phyloP scores from a whole-genome alignment of 2,113 vertebrate species.

The Epinephelus cyanopodus region DNA sequence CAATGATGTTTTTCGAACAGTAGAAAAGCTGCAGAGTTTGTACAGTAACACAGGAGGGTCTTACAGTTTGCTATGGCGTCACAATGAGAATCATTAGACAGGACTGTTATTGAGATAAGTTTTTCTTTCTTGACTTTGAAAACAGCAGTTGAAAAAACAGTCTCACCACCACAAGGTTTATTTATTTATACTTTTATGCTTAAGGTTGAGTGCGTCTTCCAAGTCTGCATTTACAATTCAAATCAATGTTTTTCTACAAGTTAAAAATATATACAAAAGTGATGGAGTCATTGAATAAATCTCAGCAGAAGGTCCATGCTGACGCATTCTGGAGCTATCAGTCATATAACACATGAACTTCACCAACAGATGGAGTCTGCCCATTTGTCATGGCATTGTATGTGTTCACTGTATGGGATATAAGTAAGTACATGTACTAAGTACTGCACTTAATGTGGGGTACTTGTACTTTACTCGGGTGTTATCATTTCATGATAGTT shows the following conservation, averaged over 20 bases:
- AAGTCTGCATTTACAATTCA: not conserved
- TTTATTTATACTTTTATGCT: not conserved
- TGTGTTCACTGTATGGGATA: not conserved
- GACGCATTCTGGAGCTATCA: no score
- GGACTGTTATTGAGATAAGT: not conserved
- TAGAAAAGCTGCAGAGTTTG: not conserved
- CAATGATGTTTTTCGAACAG: not conserved
- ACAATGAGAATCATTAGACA: not conserved
- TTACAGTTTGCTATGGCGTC: not conserved
- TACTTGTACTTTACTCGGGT: no score
- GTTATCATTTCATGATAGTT: no score
- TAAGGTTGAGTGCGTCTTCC: not conserved
- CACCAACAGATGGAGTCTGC: not conserved
- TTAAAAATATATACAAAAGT: not conserved
- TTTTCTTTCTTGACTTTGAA: slow-evolving; percentile 5
- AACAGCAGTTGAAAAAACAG: slow-evolving; percentile 5
- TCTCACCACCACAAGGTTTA: not conserved
- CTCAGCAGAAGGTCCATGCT: no score
- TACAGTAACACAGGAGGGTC: not conserved
- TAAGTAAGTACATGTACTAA: not conserved
- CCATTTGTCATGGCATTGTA: not conserved
- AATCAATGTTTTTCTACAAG: not conserved
- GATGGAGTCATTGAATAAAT: not conserved
- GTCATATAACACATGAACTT: not conserved
- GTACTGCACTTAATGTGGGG: not conserved